These are phyloP conservation scores for Eutolmus rufibarbis DNA, from an alignment of 2,888 invertebrate genomes.

Conservation along the genomic window DNA sequence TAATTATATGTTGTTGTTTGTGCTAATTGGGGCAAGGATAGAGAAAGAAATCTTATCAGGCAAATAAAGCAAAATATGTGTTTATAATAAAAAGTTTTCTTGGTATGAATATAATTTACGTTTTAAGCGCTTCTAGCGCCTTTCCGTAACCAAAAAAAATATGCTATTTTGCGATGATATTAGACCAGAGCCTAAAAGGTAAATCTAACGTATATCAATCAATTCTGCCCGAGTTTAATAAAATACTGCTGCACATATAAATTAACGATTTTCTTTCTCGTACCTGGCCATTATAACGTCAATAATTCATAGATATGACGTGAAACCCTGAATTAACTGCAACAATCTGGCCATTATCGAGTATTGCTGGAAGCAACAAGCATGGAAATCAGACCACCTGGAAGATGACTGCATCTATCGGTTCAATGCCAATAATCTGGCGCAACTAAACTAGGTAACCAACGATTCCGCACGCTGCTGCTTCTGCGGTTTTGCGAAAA, in stretches of 20 bases:
- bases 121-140: background rate
- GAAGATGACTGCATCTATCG: background rate
- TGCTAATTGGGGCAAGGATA: background rate
- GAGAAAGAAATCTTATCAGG: background rate
- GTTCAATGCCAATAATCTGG: background rate
- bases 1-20: background rate
- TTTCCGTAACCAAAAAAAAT: background rate
- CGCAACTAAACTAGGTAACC: background rate
- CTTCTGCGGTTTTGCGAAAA: background rate
- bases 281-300: constrained; percentile 14
- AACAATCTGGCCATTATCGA: constrained; percentile 17
- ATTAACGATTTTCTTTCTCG: constrained; percentile 1
- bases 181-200: background rate
- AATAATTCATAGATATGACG: constrained; percentile 26
- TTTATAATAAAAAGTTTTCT: background rate
- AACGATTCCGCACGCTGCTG: background rate
- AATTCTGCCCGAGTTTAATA: background rate
- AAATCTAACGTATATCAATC: background rate
- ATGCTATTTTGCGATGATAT: background rate
- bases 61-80: background rate
- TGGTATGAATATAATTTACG: background rate
- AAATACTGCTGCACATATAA: background rate
- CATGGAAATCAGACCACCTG: constrained; percentile 25
- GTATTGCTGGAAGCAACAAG: constrained; percentile 19
- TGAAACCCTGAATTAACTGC: constrained; percentile 8